Conservation (phyloP, 2,797 vertebrate species). For the Microctenopoma lineatum region DNA sequence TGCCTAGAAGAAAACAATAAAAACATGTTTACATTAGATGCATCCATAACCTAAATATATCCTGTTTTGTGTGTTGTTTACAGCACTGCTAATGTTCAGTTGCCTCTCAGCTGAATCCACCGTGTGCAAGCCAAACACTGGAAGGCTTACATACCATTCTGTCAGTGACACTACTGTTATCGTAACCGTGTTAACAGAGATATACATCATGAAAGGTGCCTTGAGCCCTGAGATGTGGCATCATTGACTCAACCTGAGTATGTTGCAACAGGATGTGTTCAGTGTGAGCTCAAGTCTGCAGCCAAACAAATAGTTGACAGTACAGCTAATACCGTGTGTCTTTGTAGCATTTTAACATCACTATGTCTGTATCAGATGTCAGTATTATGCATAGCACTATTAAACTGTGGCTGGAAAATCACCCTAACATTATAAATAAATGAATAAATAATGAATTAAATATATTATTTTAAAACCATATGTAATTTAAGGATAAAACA, state of each 20-base stretch:
- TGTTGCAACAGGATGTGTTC: slow-evolving; percentile 21
- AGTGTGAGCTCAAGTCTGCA: slow-evolving; percentile 16
- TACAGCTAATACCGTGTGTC: neutral
- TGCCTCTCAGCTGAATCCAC: slow-evolving; percentile 20
- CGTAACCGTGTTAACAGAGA: slow-evolving; percentile 49
- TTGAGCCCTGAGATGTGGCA: slow-evolving; percentile 44
- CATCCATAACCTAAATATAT: slow-evolving; percentile 30
- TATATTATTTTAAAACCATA: neutral
- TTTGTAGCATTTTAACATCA: neutral
- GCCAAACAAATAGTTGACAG: neutral
- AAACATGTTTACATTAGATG: slow-evolving; percentile 13
- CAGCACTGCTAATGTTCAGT: neutral
- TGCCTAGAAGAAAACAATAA: slow-evolving; percentile 18
- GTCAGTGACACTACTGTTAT: slow-evolving; percentile 49
- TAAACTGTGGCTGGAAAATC: slow-evolving; percentile 1
- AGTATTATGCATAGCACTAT: neutral
- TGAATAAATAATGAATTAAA: neutral
- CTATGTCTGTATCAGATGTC: neutral
- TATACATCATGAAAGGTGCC: slow-evolving; percentile 38
- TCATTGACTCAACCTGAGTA: slow-evolving; percentile 48
- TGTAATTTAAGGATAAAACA: neutral
- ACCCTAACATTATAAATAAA: neutral
- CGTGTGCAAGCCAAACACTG: slow-evolving; percentile 23
- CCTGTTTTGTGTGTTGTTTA: slow-evolving; percentile 23
- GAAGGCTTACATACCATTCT: slow-evolving; percentile 35